Evolutionary conservation across 2,888 invertebrate species (phyloP).

Genomic region (Acronicta aceris): DNA sequence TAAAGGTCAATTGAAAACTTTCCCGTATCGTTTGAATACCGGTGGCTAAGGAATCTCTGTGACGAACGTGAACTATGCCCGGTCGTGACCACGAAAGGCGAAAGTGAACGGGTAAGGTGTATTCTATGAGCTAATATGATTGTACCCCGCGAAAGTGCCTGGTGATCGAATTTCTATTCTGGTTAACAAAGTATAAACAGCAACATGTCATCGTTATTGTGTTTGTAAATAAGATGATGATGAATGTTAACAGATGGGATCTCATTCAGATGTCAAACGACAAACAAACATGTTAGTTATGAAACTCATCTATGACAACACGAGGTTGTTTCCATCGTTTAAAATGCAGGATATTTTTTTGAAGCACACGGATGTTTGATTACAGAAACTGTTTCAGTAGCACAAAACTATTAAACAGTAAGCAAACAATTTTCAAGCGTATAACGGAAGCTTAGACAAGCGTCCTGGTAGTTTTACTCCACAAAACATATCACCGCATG

Average conservation of each 20-base stretch:
- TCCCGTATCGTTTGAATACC: conserved; percentile 56
- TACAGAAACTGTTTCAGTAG: background rate
- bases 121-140: conserved; percentile 65
- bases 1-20: conserved; percentile 62
- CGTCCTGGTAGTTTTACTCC: conserved; percentile 37
- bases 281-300: conserved; percentile 7
- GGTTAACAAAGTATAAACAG: conserved; percentile 25
- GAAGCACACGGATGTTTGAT: background rate
- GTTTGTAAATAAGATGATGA: conserved; percentile 31
- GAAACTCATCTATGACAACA: too few relatives aligned
- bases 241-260: conserved; percentile 21
- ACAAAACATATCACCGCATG: conserved; percentile 43
- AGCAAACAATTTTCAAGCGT: conserved; percentile 26
- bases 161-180: conserved; percentile 44
- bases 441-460: conserved; percentile 48
- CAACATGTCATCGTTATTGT: conserved; percentile 20
- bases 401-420: background rate
- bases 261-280: conserved; percentile 27
- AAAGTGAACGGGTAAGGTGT: conserved; percentile 69
- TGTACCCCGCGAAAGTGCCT: conserved; percentile 62
- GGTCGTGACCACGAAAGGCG: conserved; percentile 70
- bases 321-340: background rate
- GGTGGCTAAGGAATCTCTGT: conserved; percentile 58
- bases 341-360: conserved; percentile 1
- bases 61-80: conserved; percentile 68